Evolutionary conservation across 2,888 invertebrate genomes (phyloP).

Genomic region (Mylabris sibirica): DNA sequence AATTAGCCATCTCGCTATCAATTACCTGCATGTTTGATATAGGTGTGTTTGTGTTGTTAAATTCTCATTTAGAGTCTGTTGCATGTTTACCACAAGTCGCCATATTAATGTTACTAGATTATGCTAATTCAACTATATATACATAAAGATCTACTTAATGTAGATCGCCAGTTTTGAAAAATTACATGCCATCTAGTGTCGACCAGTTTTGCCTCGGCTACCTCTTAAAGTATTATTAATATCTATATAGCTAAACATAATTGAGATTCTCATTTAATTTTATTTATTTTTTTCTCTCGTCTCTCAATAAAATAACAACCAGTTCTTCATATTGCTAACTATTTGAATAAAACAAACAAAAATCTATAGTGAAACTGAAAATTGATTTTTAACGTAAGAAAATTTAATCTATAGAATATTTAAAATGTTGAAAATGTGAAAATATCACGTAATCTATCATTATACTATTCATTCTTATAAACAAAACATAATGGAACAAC

Average conservation of each 20-base stretch:
- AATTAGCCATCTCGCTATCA: background rate
- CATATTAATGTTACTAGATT: constrained; percentile 58
- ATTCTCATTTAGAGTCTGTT: constrained; percentile 47
- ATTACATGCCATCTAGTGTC: constrained; percentile 49
- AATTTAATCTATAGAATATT: background rate
- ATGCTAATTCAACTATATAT: constrained; percentile 58
- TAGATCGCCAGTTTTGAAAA: constrained; percentile 52
- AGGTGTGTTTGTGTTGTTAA: constrained; percentile 50
- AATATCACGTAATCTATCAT: background rate
- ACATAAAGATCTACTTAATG: constrained; percentile 61
- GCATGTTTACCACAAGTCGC: constrained; percentile 49
- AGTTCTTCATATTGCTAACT: no score
- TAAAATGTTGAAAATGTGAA: background rate
- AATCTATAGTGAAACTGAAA: no score
- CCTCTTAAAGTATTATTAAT: constrained; percentile 40
- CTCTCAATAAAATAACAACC: no score
- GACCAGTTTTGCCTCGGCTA: constrained; percentile 40
- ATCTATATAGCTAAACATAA: constrained; percentile 12
- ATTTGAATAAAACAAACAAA: no score
- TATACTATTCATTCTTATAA: constrained; percentile 26
- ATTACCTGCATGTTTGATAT: background rate
- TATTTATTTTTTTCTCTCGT: background rate
- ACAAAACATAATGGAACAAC: constrained; percentile 1
- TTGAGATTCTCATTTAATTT: constrained; percentile 12
- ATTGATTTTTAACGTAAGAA: no score